A percentile compares a stretch with the other conserved stretches of the same genome.
Conservation (phyloP, 2,113 vertebrate genomes). For the Kryptolebias marmoratus region DNA sequence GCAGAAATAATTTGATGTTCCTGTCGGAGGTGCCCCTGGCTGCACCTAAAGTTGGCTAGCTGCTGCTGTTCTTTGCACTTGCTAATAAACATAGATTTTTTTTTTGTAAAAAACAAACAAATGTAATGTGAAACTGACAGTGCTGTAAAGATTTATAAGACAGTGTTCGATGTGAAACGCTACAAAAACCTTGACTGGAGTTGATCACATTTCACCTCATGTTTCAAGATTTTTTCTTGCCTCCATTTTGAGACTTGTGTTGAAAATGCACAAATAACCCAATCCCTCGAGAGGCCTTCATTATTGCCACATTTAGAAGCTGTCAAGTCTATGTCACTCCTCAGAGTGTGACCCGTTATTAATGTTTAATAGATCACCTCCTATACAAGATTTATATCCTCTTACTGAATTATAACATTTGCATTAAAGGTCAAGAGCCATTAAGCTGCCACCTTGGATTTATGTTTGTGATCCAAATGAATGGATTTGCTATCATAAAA, state of each 20-base stretch:
- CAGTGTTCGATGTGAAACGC: no score
- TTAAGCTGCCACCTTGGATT: conserved; percentile 9
- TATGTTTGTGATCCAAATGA: conserved; percentile 8
- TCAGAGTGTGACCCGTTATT: conserved; percentile 7
- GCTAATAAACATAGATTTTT: no score
- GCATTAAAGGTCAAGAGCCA: conserved; percentile 4
- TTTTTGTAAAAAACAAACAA: no score
- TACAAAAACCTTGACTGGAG: no score
- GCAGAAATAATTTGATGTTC: no score
- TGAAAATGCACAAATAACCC: conserved; percentile 47
- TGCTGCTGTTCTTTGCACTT: no score
- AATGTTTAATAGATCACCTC: conserved; percentile 22
- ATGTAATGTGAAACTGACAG: no score
- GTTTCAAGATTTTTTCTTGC: conserved; percentile 30
- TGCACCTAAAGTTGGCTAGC: no score
- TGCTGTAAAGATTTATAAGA: no score
- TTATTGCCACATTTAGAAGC: conserved; percentile 32
- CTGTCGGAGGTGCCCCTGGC: no score
- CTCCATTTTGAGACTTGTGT: conserved; percentile 20
- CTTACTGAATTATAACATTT: conserved; percentile 18
- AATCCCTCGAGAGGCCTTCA: conserved; percentile 11
- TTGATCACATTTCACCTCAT: background rate
- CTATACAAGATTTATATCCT: conserved; percentile 23
- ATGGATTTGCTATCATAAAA: conserved; percentile 9
- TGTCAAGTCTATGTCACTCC: conserved; percentile 32